phyloP scores from a whole-genome alignment of 2,888 invertebrate genomes.

The Tipula vernalis region DNA sequence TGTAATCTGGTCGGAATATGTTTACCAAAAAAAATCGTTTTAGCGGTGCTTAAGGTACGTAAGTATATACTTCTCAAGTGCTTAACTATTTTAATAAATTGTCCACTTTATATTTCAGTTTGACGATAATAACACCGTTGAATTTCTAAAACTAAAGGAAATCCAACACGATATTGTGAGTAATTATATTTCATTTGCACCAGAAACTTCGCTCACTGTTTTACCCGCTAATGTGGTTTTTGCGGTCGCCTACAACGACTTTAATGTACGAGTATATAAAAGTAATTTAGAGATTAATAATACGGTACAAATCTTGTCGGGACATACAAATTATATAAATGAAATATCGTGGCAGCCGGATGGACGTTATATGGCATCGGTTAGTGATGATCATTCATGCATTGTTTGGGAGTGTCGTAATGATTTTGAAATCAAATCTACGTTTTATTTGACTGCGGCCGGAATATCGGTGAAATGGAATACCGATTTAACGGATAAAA shows the following conservation, averaged over 20 bases:
- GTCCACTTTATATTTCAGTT: neutral
- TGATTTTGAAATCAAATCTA: slow-evolving; percentile 39
- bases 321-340: slow-evolving; percentile 58
- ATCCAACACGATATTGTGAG: slow-evolving; percentile 43
- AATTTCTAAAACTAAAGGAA: slow-evolving; percentile 41
- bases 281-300: slow-evolving; percentile 41
- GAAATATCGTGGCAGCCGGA: slow-evolving; percentile 55
- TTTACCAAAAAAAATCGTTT: slow-evolving; percentile 41
- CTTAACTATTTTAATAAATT: neutral
- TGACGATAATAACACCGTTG: slow-evolving; percentile 32
- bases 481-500: slow-evolving; percentile 51
- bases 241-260: slow-evolving; percentile 42
- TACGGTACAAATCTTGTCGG: slow-evolving; percentile 33
- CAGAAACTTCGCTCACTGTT: slow-evolving; percentile 45
- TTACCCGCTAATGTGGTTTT: slow-evolving; percentile 40
- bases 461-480: slow-evolving; percentile 58
- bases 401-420: slow-evolving; percentile 48
- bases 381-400: slow-evolving; percentile 63
- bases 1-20: slow-evolving; percentile 49
- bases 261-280: slow-evolving; percentile 41
- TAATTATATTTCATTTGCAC: slow-evolving; percentile 45
- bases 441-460: slow-evolving; percentile 52
- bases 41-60: slow-evolving; percentile 40
- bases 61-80: no score
- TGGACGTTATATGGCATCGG: slow-evolving; percentile 56